Evolutionary conservation across 1,140 invertebrate genomes (phyloP).

Genomic region (Brachionus sp.): DNA sequence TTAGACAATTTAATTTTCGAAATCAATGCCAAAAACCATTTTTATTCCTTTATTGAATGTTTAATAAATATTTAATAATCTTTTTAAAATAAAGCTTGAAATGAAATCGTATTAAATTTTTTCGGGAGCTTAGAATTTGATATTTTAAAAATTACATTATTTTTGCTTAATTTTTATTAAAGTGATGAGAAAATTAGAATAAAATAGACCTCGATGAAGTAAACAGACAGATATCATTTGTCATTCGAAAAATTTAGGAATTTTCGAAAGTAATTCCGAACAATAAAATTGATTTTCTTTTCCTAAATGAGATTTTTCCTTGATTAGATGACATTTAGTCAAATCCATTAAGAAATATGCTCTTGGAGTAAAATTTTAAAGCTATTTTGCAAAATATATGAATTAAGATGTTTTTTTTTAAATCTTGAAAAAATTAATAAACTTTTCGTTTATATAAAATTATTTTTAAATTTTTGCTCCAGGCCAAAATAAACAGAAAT

Average conservation of each 20-base stretch:
- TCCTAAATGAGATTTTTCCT: neutral
- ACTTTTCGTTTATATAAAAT: too few species aligned
- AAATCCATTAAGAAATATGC: neutral
- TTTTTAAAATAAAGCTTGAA: neutral
- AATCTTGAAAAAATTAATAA: neutral
- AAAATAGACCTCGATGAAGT: neutral
- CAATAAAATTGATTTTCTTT: neutral
- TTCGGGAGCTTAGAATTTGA: neutral
- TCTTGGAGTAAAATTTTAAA: neutral
- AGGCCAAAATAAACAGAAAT: neutral
- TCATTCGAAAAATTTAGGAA: neutral
- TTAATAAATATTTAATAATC: conserved; percentile 5
- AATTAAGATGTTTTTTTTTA: neutral
- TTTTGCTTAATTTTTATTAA: neutral
- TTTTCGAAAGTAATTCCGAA: neutral
- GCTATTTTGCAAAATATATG: neutral
- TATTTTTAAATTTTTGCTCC: neutral
- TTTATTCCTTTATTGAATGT: neutral
- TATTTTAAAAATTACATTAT: neutral
- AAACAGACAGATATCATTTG: neutral
- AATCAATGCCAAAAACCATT: conserved; percentile 7
- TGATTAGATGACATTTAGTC: neutral
- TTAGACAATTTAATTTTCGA: conserved; percentile 28
- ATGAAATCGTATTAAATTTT: neutral
- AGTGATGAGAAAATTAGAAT: neutral